Percentiles rank a stretch among this genome's conserved stretches.
phyloP scores from a whole-genome alignment of 1,140 invertebrate species.

The Arctopsyche grandis region DNA sequence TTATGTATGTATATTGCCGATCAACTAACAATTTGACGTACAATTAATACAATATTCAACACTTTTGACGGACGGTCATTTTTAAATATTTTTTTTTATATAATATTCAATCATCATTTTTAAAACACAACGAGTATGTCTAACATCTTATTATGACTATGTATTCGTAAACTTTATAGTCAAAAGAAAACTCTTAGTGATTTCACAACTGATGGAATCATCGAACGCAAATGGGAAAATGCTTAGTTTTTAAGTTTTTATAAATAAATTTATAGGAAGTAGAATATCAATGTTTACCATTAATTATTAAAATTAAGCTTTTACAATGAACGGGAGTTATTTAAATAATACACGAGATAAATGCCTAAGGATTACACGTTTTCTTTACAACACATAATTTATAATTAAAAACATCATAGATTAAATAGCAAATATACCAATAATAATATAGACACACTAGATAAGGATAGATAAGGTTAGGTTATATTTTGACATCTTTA shows the following conservation, averaged over 20 bases:
- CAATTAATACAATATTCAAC: conserved; percentile 2
- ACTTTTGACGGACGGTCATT: conserved; percentile 21
- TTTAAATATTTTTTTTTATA: conserved; percentile 10
- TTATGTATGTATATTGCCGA: not conserved
- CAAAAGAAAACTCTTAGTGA: not conserved
- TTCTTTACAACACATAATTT: conserved; percentile 28
- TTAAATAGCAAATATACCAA: conserved; percentile 27
- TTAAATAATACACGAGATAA: not conserved
- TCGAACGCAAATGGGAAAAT: not conserved
- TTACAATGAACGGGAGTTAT: not conserved
- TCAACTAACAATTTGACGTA: not conserved
- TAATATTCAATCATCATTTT: conserved; percentile 16
- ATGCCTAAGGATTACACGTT: conserved; percentile 22
- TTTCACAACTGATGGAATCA: not conserved
- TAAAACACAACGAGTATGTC: not conserved
- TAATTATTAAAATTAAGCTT: not conserved
- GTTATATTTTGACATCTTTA: conserved; percentile 19
- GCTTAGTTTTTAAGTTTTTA: not conserved
- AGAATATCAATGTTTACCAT: not conserved
- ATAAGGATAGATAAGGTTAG: conserved; percentile 31
- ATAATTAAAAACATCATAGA: conserved; percentile 19
- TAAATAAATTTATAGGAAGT: not conserved
- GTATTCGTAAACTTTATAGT: conserved; percentile 7
- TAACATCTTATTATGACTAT: conserved; percentile 18
- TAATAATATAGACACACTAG: conserved; percentile 35